Base-by-base conservation (phyloP, 2,888 invertebrate species). In the Drosophila stalkeri region DNA sequence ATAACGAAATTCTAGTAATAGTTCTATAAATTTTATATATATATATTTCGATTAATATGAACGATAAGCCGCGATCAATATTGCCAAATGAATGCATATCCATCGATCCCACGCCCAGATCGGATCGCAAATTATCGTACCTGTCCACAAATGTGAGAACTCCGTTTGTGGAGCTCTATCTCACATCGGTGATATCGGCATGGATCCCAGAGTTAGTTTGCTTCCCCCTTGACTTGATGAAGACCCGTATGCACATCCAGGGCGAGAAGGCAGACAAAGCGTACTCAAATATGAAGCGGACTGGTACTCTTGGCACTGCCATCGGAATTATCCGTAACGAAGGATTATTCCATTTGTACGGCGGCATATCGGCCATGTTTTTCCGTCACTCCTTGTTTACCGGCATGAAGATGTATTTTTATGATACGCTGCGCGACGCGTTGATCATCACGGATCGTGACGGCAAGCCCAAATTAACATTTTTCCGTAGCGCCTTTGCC, bases 181-280 rank as follows among this genome's bases (percentile, higher is more conserved):
- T 66, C 2, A 66, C 62, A 0, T 55, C 69, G 0, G 23, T 82
- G 8, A 5, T 64, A 0, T 75, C 77, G 0, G 71, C 76, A 0
- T 71, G 64, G n/a, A 44, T 14, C 8, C 64, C 74, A 5, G 74
- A 83, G 23, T 1, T 14, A 0, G 6, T 74, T 2, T 60, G 64
- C 0, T 82, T 78, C 62, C 82, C 76, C 5, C 64, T 82, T 1
- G 79, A 81, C 49, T 47, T 76, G 1, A 66, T 73, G 60, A 82
- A 81, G 46, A 82, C 78, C 2, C 80, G 80, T 0, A 61, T 81
- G 60, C 82, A 82, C 1, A 68, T 81, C 9, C 80, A 82, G 27
- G 75, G 77, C 9, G 83, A 82, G 46, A 41, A 65, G 2, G 71
- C 71, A 1, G 74, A 47, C 35, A 51, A 55, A 3, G 2, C 39